phyloP scores from a whole-genome alignment of 2,113 vertebrate species.

The Mionectes macconnelli region DNA sequence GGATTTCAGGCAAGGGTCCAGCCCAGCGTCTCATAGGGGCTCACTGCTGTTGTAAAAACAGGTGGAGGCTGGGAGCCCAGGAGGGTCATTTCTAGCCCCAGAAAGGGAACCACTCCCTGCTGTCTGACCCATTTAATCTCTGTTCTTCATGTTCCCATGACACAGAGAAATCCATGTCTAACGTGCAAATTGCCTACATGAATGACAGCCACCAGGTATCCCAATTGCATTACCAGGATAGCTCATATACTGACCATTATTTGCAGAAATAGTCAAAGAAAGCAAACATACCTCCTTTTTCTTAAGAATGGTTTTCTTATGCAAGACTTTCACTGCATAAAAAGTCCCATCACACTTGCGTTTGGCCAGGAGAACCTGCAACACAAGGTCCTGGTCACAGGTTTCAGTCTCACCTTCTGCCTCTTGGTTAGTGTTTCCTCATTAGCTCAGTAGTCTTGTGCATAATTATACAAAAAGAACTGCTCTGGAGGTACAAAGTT shows the following conservation, averaged over 20 bases:
- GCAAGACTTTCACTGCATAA: slow-evolving; percentile 95
- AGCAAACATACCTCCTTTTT: slow-evolving; percentile 87
- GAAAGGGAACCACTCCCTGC: background rate
- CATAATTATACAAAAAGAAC: background rate
- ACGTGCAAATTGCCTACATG: rapidly evolving
- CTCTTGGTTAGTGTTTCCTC: background rate
- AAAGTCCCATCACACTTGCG: slow-evolving; percentile 89
- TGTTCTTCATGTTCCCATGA: background rate
- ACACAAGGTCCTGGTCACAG: background rate
- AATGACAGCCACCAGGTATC: background rate
- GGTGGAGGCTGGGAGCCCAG: background rate
- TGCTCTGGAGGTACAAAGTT: background rate
- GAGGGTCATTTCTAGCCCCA: background rate
- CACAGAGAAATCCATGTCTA: background rate
- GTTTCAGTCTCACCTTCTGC: background rate
- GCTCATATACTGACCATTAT: background rate
- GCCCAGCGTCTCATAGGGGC: no score
- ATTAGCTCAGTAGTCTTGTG: background rate
- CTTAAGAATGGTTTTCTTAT: slow-evolving; percentile 97
- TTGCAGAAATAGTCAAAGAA: background rate
- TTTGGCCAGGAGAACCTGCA: slow-evolving; percentile 94
- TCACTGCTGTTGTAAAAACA: background rate
- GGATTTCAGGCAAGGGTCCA: background rate
- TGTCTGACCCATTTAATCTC: background rate
- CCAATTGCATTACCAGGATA: background rate